phyloP scores from a whole-genome alignment of 2,888 invertebrate genomes.

The Chamaedrilus cognettii region DNA sequence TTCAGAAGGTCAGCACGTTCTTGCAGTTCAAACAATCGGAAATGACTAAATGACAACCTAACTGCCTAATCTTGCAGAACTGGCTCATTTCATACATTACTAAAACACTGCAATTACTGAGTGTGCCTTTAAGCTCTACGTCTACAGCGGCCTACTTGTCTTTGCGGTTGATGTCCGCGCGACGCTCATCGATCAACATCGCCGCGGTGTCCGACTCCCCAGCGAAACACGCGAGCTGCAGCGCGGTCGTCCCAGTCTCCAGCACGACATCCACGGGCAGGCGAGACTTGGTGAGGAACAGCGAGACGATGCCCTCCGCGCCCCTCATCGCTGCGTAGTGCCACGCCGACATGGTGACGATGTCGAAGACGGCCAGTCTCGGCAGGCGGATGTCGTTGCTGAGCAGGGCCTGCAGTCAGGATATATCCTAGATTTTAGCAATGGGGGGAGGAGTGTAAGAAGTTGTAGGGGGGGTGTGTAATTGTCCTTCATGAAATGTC shows the following conservation, averaged over 20 bases:
- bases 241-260: constrained; percentile 30
- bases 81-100: no score
- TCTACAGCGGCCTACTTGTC: constrained; percentile 31
- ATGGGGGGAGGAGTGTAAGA: no score
- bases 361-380: constrained; percentile 33
- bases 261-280: constrained; percentile 32
- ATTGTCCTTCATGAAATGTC: no score
- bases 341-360: constrained; percentile 30
- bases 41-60: no score
- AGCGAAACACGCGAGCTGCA: constrained; percentile 37
- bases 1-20: no score
- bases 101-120: no score
- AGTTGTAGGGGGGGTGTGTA: no score
- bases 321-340: constrained; percentile 37
- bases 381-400: constrained; percentile 24
- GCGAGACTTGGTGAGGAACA: constrained; percentile 18
- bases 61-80: no score
- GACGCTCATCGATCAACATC: constrained; percentile 32
- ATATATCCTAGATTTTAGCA: no score
- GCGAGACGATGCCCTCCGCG: constrained; percentile 20
- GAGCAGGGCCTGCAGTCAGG: constrained; percentile 14
- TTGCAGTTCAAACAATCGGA: no score
- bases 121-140: no score
- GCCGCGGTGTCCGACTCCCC: constrained; percentile 28
- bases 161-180: constrained; percentile 28